phyloP scores from a whole-genome alignment of 2,113 vertebrate genomes.

The Pelecanoides urinatrix region DNA sequence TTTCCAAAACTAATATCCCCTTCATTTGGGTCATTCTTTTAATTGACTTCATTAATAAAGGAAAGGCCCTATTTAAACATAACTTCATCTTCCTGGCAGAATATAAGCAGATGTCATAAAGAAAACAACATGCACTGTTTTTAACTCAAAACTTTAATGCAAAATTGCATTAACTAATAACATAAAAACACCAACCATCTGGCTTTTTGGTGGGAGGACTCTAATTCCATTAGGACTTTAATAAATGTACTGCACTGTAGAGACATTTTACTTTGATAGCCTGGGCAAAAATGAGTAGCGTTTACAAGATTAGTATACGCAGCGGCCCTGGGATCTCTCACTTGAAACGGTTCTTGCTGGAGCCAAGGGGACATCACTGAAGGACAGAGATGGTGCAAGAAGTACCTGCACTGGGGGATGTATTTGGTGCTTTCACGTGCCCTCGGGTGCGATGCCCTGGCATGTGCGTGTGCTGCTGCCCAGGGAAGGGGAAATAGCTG shows the following conservation, averaged over 20 bases:
- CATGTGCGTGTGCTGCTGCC: not conserved
- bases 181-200: conserved; percentile 57
- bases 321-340: not conserved
- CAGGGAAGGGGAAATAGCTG: not conserved
- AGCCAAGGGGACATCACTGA: conserved; percentile 46
- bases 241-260: conserved; percentile 72
- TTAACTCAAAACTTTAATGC: conserved; percentile 36
- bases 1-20: conserved; percentile 1
- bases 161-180: conserved; percentile 54
- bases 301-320: conserved; percentile 56
- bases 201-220: conserved; percentile 66
- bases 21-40: conserved; percentile 12
- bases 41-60: conserved; percentile 32
- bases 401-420: not conserved
- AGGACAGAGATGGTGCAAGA: conserved; percentile 30
- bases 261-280: conserved; percentile 71
- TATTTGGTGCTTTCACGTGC: not conserved
- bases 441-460: not conserved
- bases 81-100: not conserved
- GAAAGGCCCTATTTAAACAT: not conserved
- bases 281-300: conserved; percentile 51
- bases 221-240: conserved; percentile 76
- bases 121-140: not conserved
- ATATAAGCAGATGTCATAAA: not conserved
- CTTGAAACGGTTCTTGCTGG: not conserved